Base-by-base conservation (phyloP, 1,140 invertebrate species). In the Helicorthomorpha holstii region DNA sequence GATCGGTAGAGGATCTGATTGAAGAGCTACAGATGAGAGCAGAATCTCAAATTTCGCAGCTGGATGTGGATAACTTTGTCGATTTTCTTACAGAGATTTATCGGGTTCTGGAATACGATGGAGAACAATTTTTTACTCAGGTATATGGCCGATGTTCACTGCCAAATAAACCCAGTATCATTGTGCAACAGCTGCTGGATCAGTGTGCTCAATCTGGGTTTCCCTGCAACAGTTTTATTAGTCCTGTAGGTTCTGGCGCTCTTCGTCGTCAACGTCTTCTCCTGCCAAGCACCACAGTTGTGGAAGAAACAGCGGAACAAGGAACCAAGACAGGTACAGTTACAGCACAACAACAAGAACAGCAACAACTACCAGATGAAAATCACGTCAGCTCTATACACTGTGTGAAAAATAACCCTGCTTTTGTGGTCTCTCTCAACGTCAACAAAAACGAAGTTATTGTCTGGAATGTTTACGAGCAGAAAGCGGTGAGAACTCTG, bases 381-480 rank as follows among this genome's bases (percentile, higher is more conserved):
- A 7, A 46, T 4, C 4, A 22, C 4, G 44, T 47, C 3, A 26
- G 25, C 22, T 52, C 51, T 26, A 10, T 52, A 48, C 51, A 52
- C 47, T 19, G 44, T 16, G 4, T 52, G 2, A 52, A 48, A 48
- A 27, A 27, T 34, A 21, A 7, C 4, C 3, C 38, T 4, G n/a
- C 51, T 57, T 82, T 76, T 65, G 74, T 85, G 19, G 78, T 81
- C 21, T 82, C 80, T 3, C 68, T 87, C 16, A 79, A 80, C 1
- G 81, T 80, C 0, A 74, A 79, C 47, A 64, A 75, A 4, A 81
- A 83, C 55, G 81, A 85, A 64, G 79, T 89, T 29, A 79, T 75
- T 58, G 82, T 89, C 3, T 88, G 84, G 83, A 64, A 66, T 56
- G 62, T 67, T 48, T 59, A 61, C 29, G 62, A 61, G 23, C 59